Evolutionary conservation across 2,113 vertebrate genomes (phyloP), one percentile per base, ranked within the genome.

Genomic region (Callospermophilus lateralis): DNA sequence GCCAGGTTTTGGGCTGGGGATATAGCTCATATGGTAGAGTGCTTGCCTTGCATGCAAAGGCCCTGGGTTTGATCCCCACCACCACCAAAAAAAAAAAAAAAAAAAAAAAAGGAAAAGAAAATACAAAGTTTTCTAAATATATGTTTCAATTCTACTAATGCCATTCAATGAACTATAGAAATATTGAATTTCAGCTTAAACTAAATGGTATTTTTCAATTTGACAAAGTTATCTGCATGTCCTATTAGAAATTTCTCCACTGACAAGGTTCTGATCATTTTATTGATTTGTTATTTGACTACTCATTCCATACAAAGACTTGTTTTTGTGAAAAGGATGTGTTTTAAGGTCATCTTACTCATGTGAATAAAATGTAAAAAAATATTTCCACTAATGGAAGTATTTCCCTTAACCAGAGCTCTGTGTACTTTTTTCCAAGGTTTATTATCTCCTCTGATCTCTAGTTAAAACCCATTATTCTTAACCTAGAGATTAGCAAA

Each of bases 381-480:
- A 96, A 84, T 87, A 85, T 85, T 90, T 88, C 22, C 61, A 63
- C 74, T 96, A 97, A 77, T 61, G 8, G 39, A 95, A 84, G 77
- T 84, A 91, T 95, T 94, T 96, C 22, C 61, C 93, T 85, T 97
- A 97, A 85, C 78, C 92, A 48, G 26, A 91, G 15, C 9, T 26
- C 26, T 72, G 19, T 39, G 45, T 61, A 39, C 34, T 92, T 77
- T 22, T 89, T 84, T 22, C 89, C 53, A 83, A 96, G 92, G 86
- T 97, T 97, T 96, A 94, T 97, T 95, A 20, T 96, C 90, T 96
- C 28, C 32, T 88, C 24, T 90, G 81, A 94, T 96, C 81, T 95
- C 70, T 45, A 73, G 65, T 94, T 95, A 94, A 95, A 94, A 73
- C 30, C 24, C 79, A 76, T 89, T 90, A 87, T 92, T 94, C 80